These are phyloP conservation scores for Dasypogon diadema DNA, from an alignment of 2,888 invertebrate species.

Conservation along the genomic window DNA sequence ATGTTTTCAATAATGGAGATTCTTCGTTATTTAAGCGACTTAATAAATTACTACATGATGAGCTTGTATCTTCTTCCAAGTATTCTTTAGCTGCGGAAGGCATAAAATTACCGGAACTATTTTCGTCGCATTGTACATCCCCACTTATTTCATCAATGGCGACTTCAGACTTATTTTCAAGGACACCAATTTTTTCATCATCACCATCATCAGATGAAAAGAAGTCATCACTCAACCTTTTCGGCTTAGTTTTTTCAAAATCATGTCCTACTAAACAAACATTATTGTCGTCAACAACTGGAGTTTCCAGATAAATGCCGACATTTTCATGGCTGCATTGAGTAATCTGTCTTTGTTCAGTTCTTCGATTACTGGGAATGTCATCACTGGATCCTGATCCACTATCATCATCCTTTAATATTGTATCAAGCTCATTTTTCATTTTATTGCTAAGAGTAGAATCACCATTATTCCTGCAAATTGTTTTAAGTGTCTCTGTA, in stretches of 20 bases:
- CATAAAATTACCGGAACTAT: constrained; percentile 35
- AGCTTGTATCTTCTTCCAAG: constrained; percentile 50
- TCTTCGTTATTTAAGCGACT: constrained; percentile 31
- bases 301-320: constrained; percentile 66
- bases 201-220: constrained; percentile 61
- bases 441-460: constrained; percentile 15
- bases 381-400: constrained; percentile 37
- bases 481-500: background rate
- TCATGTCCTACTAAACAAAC: constrained; percentile 56
- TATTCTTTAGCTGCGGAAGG: background rate
- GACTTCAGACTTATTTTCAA: constrained; percentile 37
- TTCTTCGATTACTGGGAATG: constrained; percentile 13
- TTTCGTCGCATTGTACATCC: constrained; percentile 42
- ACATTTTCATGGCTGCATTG: constrained; percentile 57
- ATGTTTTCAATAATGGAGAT: constrained; percentile 3
- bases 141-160: constrained; percentile 20
- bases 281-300: constrained; percentile 65
- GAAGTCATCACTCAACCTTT: constrained; percentile 68
- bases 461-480: constrained; percentile 23
- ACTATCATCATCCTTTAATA: constrained; percentile 38
- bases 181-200: constrained; percentile 47
- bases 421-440: constrained; percentile 32
- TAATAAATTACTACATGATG: constrained; percentile 51
- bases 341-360: constrained; percentile 11
- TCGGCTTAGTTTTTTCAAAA: constrained; percentile 63